Evolutionary conservation across 1,140 invertebrate genomes (phyloP), one percentile per base, ranked within the genome.

Genomic region (Drosophila ambigua): DNA sequence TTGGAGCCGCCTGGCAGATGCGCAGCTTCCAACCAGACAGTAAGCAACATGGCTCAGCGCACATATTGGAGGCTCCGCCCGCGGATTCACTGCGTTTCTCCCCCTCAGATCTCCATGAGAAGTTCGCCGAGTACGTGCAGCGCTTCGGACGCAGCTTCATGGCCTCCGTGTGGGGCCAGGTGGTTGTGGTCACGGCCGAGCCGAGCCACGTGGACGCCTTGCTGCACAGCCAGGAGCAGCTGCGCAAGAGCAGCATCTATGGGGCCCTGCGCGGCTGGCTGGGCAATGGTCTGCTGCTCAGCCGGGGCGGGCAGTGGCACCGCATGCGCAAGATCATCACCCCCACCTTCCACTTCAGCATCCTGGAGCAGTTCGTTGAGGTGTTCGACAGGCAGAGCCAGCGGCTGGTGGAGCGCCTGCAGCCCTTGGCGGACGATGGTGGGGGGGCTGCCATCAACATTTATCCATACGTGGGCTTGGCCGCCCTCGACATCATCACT

Each of bases 291-390:
- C 89, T 96, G 8, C 80, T 96, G 1, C 94, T 94, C 2, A 94
- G 94, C 53, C 46, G 59, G 6, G 90, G 83, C 8, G 57, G 65
- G 16, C 46, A 48, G 5, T 91, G 90, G 90, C 84, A 75, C 11
- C 46, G 50, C 15, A 88, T 84, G 82, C 79, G 87, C 6, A 90
- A 89, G 53, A 75, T 89, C n/a, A 90, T 98, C 1, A 97, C 96
- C 0, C 96, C 96, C 9, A 94, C 96, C 0, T 97, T 97, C 90
- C 96, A 97, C 90, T 96, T 96, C 80, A 95, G 95, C 71, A 96
- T 97, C 41, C 87, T 97, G 26, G 94, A 96, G 73, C 94, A 95
- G 64, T 97, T 97, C 85, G 69, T 97, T 2, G 93, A 94, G 0
- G 93, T 96, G 0, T 96, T 98, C 80, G 94, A 96, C 78, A 93